Evolutionary conservation across 2,113 vertebrate genomes (phyloP), one percentile per base, ranked within the genome.

Genomic region (Nothobranchius furzeri): DNA sequence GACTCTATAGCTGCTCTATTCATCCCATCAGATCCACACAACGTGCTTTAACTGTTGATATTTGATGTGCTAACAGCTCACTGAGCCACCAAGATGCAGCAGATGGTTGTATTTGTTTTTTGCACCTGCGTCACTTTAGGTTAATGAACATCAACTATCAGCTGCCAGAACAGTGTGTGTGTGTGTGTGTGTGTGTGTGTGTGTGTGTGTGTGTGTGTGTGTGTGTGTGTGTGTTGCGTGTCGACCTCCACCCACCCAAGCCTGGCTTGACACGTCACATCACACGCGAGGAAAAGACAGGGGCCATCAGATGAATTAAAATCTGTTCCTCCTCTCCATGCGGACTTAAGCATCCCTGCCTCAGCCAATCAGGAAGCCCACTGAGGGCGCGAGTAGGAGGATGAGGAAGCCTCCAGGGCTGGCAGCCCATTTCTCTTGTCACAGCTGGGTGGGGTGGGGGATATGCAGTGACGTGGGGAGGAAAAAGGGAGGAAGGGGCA

Each of bases 271-370:
- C 81, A 66, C 73, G 57, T 86, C 68, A 74, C 67, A 88, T 90
- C 82, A 83, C 76, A 60, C 46, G 42, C 10, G 64, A 75, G 79
- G 60, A 74, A 81, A 42, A 82, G 72, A 85, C 5, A 54, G 66
- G 77, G 76, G 65, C 85, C 84, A 90, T 89, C 87, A 70, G 81
- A 85, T 89, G 81, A 91, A 91, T 91, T 90, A 89, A 86, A 89
- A 82, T 79, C 62, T 71, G 68, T 75, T 63, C 73, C 86, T 83
- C 82, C 84, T 81, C 77, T 60, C 73, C 43, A 46, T 13, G 51
- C n/a, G 11, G 75, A 70, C 46, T 84, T 86, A 85, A 65, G 81
- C 76, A 76, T 88, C 65, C 70, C 20, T 0, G 54, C 59, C 68
- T 84, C 47, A 10, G 76, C 90, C 90, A 89, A 91, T 91, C 85